Conservation (phyloP, 2,888 invertebrate genomes). For the Cetonia aurata region DNA sequence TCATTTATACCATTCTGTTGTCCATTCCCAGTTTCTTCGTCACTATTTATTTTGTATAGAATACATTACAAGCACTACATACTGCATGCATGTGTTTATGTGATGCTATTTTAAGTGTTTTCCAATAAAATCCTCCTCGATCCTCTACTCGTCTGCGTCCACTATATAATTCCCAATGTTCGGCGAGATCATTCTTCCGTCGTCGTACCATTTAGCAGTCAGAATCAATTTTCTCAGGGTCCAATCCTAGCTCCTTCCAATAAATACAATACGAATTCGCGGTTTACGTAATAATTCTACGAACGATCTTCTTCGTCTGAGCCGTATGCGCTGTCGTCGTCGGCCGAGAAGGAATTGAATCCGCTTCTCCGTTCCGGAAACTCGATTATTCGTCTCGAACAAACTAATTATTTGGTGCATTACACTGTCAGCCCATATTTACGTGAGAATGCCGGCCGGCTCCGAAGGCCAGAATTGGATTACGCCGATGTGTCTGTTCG, state of each 20-base stretch:
- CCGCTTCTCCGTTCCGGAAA: slow-evolving; percentile 38
- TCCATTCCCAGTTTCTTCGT: too few relatives aligned
- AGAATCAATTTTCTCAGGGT: background rate
- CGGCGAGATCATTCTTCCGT: background rate
- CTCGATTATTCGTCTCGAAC: slow-evolving; percentile 43
- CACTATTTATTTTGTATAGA: too few relatives aligned
- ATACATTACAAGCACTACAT: too few relatives aligned
- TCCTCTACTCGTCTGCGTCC: background rate
- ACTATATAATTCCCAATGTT: background rate
- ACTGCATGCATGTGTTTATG: too few relatives aligned
- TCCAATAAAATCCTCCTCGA: too few relatives aligned
- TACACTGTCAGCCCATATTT: slow-evolving; percentile 45
- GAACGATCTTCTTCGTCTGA: background rate
- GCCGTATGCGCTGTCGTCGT: slow-evolving; percentile 1
- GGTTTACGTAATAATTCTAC: slow-evolving; percentile 16
- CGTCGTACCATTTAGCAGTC: background rate
- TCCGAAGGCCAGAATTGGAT: slow-evolving; percentile 29
- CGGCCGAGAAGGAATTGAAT: slow-evolving; percentile 22
- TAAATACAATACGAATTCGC: slow-evolving; percentile 8
- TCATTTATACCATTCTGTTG: too few relatives aligned
- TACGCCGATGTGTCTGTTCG: slow-evolving; percentile 35
- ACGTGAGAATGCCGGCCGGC: slow-evolving; percentile 37
- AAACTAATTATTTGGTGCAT: slow-evolving; percentile 45
- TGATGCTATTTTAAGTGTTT: too few relatives aligned
- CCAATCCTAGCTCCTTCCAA: slow-evolving; percentile 8